Evolutionary conservation across 2,888 invertebrate genomes (phyloP), one percentile per base, ranked within the genome.

Genomic region (Salpingus planirostris): DNA sequence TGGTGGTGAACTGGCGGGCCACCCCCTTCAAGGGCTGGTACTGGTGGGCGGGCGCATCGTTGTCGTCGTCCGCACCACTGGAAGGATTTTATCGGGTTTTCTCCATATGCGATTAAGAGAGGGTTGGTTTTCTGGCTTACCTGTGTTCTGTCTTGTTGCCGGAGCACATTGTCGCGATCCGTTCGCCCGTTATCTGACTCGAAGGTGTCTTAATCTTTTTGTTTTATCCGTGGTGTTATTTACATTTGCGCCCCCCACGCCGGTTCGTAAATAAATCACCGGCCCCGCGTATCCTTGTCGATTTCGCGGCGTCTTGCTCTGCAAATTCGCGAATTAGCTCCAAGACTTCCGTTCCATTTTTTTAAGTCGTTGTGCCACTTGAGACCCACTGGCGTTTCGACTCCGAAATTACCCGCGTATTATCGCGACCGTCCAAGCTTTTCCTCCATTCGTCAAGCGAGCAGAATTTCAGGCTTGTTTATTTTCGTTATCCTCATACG

Each of bases 281-380:
- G 26, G 30, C 31, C 8, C 5, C 8, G 18, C 8, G 18, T 18
- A 18, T 18, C 24, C 31, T 10, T 2, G 4, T 8, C 11, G 18
- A 27, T 13, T 27, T 27, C 21, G 18, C 11, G 11, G 10, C 24
- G 27, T 23, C 33, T 36, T 38, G 40, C n/a, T n/a, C n/a, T n/a
- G n/a, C n/a, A n/a, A n/a, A 47, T 54, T 54, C 43, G 50, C 52
- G 42, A 52, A 49, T 49, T 46, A 33, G 38, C 43, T 46, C 43
- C 41, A 47, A 40, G 38, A 42, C 45, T 52, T 54, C 54, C 54
- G 54, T 48, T 54, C 50, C 34, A 52, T 38, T 46, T 52, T 45
- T 49, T 31, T 28, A 18, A 18, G 18, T 8, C 18, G 18, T 18
- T 18, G 5, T 6, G 18, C 18, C 5, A 18, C 5, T 15, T 21